Evolutionary conservation across 2,113 vertebrate genomes (phyloP).

Genomic region (Onychostruthus taczanowskii): DNA sequence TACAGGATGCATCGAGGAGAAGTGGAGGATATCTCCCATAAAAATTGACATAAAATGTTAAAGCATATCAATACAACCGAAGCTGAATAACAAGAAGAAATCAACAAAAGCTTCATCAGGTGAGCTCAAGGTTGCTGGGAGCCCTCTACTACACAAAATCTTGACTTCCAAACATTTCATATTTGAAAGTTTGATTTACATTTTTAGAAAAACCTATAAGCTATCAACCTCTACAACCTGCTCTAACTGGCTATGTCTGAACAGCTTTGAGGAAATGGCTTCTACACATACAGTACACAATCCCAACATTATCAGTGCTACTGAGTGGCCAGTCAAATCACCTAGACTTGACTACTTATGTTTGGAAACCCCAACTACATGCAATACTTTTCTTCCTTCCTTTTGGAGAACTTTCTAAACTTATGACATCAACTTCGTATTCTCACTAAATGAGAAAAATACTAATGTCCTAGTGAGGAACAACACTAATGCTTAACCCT

Average conservation of each 20-base stretch:
- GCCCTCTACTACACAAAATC: not conserved
- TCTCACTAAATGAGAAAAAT: not conserved
- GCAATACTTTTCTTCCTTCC: not conserved
- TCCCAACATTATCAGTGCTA: not conserved
- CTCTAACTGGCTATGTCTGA: not conserved
- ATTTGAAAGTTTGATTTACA: not conserved
- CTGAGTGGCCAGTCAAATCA: not conserved
- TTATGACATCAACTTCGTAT: not conserved
- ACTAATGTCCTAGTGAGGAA: not conserved
- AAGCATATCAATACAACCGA: not conserved
- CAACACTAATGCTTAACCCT: not conserved
- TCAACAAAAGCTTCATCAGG: not conserved
- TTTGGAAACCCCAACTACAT: not conserved
- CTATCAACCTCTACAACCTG: not conserved
- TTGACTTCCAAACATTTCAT: not conserved
- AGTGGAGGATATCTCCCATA: not conserved
- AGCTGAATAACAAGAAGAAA: not conserved
- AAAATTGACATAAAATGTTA: not conserved
- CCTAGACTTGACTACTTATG: not conserved
- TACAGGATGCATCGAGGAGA: not conserved
- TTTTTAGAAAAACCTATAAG: not conserved
- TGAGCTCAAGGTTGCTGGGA: not conserved
- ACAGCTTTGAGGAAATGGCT: not conserved
- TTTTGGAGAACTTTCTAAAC: not conserved
- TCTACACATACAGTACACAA: not conserved